Percentiles rank a stretch among this genome's conserved stretches.
These are phyloP conservation scores for Drosophila seguyi DNA, from an alignment of 1,140 invertebrate species.

Conservation along the genomic window DNA sequence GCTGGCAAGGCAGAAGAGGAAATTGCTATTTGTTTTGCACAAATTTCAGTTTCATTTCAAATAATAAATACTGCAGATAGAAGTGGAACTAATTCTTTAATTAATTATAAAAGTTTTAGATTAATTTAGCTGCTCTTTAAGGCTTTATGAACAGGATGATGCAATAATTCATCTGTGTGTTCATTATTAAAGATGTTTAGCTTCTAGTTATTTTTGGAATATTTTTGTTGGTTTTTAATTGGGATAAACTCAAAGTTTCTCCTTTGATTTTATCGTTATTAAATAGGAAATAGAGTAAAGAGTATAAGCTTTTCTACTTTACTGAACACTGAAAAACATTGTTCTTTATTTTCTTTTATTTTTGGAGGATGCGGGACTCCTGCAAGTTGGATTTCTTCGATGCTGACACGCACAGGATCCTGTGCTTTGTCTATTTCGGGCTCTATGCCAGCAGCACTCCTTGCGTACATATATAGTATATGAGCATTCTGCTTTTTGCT, in stretches of 20 bases:
- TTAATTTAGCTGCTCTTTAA: background rate
- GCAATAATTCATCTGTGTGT: background rate
- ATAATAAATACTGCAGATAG: too few species aligned
- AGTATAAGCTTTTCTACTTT: too few species aligned
- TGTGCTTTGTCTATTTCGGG: conserved; percentile 26
- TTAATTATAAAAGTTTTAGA: background rate
- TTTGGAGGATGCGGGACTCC: background rate
- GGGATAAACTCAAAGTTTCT: background rate
- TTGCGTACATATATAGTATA: background rate
- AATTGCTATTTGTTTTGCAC: conserved; percentile 1
- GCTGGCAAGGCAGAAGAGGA: background rate
- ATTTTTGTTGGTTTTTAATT: background rate
- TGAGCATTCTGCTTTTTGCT: conserved; percentile 10
- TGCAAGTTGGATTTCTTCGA: conserved; percentile 17
- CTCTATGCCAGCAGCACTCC: conserved; percentile 32
- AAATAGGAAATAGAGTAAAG: background rate
- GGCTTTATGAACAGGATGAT: background rate
- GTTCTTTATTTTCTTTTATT: background rate
- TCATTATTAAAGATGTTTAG: background rate
- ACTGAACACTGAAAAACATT: background rate
- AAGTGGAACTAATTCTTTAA: background rate
- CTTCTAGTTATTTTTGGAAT: background rate
- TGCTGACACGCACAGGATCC: conserved; percentile 25
- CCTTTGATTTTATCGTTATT: background rate
- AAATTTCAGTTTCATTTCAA: background rate